Percentiles rank a stretch among this genome's conserved stretches.
These are phyloP conservation scores for Stegastes partitus DNA, from an alignment of 2,113 vertebrate genomes.

Conservation along the genomic window DNA sequence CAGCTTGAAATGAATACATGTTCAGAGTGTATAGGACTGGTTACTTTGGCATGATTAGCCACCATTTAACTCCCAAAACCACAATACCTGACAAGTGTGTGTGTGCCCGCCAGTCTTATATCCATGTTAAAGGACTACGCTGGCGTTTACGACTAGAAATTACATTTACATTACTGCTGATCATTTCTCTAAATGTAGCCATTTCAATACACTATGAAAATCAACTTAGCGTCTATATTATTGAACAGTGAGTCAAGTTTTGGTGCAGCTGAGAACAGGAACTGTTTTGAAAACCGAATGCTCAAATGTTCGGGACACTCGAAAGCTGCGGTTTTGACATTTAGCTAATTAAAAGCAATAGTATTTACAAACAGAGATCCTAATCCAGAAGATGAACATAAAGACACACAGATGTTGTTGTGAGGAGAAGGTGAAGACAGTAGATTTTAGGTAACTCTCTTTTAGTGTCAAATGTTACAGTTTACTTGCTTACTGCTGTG, in stretches of 20 bases:
- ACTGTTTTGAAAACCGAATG: slow-evolving; percentile 1
- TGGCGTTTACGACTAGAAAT: slow-evolving; percentile 22
- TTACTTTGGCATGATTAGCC: slow-evolving; percentile 58
- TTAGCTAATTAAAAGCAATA: no score
- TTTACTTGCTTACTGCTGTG: background rate
- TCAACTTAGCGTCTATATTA: background rate
- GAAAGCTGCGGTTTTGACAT: no score
- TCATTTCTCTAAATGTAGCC: background rate
- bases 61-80: slow-evolving; percentile 30
- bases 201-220: slow-evolving; percentile 10
- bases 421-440: no score
- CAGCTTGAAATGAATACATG: slow-evolving; percentile 18
- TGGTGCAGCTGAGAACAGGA: background rate
- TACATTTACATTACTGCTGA: slow-evolving; percentile 20
- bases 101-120: background rate
- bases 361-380: no score
- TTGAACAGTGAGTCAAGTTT: background rate
- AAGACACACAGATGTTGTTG: no score
- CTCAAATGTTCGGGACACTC: no score
- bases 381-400: no score
- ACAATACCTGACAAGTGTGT: slow-evolving; percentile 32
- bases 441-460: no score
- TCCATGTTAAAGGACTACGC: slow-evolving; percentile 3
- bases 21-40: slow-evolving; percentile 30
- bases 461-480: no score